Conservation (phyloP, 1,140 invertebrate genomes). For the Eurosta solidaginis region DNA sequence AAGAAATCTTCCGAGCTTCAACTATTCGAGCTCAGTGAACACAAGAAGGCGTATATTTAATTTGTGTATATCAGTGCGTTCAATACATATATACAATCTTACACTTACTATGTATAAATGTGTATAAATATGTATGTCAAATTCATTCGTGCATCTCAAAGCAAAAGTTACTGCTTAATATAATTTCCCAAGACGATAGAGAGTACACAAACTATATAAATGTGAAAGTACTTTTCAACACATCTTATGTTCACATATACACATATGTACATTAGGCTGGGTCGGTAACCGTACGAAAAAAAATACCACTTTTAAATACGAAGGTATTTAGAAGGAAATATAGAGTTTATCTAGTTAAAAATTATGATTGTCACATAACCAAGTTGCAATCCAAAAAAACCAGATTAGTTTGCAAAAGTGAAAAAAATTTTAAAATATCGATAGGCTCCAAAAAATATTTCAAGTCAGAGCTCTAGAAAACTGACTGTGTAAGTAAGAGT, state of each 20-base stretch:
- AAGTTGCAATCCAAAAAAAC: too few relatives aligned
- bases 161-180: conserved; percentile 10
- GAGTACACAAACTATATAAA: neutral
- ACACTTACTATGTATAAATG: neutral
- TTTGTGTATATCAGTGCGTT: neutral
- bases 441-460: too few relatives aligned
- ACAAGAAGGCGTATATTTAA: neutral
- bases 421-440: too few relatives aligned
- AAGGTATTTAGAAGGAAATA: too few relatives aligned
- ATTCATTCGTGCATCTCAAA: neutral
- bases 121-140: neutral
- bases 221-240: neutral
- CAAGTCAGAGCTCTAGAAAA: too few relatives aligned
- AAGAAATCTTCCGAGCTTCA: neutral
- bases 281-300: too few relatives aligned
- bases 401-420: too few relatives aligned
- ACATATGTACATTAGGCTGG: too few relatives aligned
- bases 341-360: too few relatives aligned
- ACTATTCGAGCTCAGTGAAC: neutral
- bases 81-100: neutral
- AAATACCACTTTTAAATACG: too few relatives aligned
- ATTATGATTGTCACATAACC: too few relatives aligned
- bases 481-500: too few relatives aligned
- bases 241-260: neutral
- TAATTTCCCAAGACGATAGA: neutral